phyloP scores from a whole-genome alignment of 92 coral and sea anemone species.

The Porites divaricata region DNA sequence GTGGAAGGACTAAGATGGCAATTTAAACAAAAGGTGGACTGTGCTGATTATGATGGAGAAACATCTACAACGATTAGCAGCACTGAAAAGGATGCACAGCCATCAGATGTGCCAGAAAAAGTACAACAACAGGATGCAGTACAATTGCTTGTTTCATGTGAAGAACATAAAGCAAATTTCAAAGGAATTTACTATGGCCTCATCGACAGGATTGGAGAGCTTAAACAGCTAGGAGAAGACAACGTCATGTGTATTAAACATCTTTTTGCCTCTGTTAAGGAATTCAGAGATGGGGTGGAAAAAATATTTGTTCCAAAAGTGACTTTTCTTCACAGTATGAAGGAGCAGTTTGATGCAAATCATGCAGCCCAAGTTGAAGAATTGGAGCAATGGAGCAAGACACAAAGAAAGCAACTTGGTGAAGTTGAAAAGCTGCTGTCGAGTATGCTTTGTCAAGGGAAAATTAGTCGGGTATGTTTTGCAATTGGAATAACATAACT shows the following conservation, averaged over 20 bases:
- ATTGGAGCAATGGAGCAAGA: conserved; percentile 71
- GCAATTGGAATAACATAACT: too few species aligned
- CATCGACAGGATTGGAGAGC: conserved; percentile 79
- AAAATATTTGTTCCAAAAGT: conserved; percentile 69
- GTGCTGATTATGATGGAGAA: conserved; percentile 35
- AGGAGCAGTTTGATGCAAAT: conserved; percentile 41
- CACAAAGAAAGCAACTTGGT: conserved; percentile 73
- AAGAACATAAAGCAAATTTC: conserved; percentile 54
- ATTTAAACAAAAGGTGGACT: too few species aligned
- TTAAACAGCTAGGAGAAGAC: conserved; percentile 78
- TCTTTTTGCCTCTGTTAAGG: conserved; percentile 72
- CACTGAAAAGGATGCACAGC: background rate
- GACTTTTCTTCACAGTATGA: conserved; percentile 25
- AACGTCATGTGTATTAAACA: conserved; percentile 65
- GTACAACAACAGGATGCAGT: conserved; percentile 36
- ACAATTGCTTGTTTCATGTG: conserved; percentile 55
- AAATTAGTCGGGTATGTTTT: conserved; percentile 11
- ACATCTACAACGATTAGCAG: background rate
- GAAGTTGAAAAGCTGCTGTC: conserved; percentile 77
- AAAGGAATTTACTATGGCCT: conserved; percentile 66
- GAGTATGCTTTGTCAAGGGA: conserved; percentile 64
- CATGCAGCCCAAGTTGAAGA: conserved; percentile 55
- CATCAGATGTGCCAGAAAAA: background rate
- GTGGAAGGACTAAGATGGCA: too few species aligned
- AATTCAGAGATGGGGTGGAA: conserved; percentile 64